These are phyloP conservation scores for Sebastes schlegelii DNA, from an alignment of 2,113 vertebrate genomes.

Conservation along the genomic window DNA sequence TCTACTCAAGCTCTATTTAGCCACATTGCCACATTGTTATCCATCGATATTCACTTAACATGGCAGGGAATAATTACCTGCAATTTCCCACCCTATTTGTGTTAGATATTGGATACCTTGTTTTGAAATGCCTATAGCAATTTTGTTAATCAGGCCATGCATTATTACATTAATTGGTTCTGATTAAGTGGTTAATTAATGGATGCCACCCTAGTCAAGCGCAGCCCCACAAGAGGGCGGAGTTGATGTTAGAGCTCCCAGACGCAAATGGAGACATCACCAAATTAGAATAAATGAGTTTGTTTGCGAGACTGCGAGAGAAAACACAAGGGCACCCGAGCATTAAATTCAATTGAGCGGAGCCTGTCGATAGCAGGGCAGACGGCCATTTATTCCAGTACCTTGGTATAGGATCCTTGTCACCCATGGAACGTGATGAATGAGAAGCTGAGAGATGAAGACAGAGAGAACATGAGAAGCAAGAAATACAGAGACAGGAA, in stretches of 20 bases:
- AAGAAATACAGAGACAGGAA: conserved; percentile 1
- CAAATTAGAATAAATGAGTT: conserved; percentile 76
- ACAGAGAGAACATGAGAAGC: conserved; percentile 16
- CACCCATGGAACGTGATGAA: conserved; percentile 67
- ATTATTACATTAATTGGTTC: conserved; percentile 74
- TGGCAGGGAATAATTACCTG: conserved; percentile 45
- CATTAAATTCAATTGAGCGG: conserved; percentile 75
- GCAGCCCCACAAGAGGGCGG: conserved; percentile 42
- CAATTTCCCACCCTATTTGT: conserved; percentile 51
- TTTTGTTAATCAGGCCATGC: conserved; percentile 65
- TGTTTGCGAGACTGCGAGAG: conserved; percentile 56
- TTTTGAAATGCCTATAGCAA: conserved; percentile 69
- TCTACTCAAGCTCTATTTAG: not conserved
- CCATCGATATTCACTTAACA: conserved; percentile 48
- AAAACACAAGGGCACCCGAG: conserved; percentile 72
- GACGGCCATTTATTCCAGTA: conserved; percentile 69
- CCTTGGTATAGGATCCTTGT: conserved; percentile 60
- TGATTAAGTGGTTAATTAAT: conserved; percentile 73
- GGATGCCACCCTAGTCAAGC: conserved; percentile 48
- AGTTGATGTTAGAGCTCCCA: conserved; percentile 48
- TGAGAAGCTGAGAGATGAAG: conserved; percentile 42
- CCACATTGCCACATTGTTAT: conserved; percentile 5
- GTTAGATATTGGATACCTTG: conserved; percentile 59
- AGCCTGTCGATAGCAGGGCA: conserved; percentile 68
- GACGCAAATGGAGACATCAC: conserved; percentile 68